Evolutionary conservation across 2,113 vertebrate species (phyloP).

Genomic region (Megalops atlanticus): DNA sequence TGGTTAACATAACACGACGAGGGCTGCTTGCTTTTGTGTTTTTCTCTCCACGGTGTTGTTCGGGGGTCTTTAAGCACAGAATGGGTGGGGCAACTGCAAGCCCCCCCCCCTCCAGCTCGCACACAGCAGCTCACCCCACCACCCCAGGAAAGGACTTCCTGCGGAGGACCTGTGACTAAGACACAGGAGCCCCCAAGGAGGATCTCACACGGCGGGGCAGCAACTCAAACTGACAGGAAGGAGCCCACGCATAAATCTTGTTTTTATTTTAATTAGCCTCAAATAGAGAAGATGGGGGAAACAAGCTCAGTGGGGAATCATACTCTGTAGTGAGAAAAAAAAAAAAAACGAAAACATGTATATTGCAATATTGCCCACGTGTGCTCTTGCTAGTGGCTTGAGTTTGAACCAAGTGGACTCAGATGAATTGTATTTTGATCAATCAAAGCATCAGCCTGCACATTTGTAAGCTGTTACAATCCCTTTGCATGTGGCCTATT

Average conservation of each 20-base stretch:
- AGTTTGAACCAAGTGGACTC: background rate
- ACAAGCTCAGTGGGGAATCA: constrained; percentile 1
- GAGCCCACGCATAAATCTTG: constrained; percentile 46
- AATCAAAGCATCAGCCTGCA: background rate
- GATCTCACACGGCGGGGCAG: constrained; percentile 34
- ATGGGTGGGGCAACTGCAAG: constrained; percentile 2
- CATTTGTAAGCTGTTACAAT: background rate
- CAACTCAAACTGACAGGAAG: constrained; percentile 47
- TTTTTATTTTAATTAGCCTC: constrained; percentile 56
- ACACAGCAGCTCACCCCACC: background rate
- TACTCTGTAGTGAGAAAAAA: background rate
- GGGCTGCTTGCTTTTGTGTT: background rate
- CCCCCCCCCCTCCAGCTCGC: background rate
- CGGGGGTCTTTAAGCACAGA: background rate
- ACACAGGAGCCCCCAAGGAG: constrained; percentile 41
- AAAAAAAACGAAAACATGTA: background rate
- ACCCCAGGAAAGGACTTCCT: background rate
- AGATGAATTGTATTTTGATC: background rate
- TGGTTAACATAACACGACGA: too few relatives aligned
- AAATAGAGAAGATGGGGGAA: constrained; percentile 35
- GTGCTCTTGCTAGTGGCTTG: background rate
- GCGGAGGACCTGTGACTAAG: constrained; percentile 44
- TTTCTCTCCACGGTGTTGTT: constrained; percentile 2
- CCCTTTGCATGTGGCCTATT: background rate
- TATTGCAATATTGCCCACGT: too few relatives aligned